Percentiles rank a stretch among this genome's conserved stretches.
These are phyloP conservation scores for Meandrina meandrites DNA, from an alignment of 92 coral and sea anemone genomes.

Conservation along the genomic window DNA sequence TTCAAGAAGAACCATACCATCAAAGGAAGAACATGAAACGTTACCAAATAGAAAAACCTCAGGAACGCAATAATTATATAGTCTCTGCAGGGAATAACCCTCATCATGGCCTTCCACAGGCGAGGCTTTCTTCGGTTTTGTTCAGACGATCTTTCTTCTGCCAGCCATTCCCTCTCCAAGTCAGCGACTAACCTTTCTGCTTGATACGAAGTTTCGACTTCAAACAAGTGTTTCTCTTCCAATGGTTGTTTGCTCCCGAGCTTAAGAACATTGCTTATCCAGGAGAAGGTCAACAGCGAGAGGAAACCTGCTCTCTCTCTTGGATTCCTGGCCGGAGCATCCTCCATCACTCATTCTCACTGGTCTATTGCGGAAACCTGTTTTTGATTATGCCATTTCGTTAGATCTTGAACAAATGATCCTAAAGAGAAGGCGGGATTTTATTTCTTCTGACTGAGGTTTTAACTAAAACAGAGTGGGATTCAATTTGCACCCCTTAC, in stretches of 20 bases:
- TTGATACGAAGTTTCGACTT: background rate
- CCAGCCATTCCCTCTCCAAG: slow-evolving; percentile 36
- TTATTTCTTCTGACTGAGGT: too few relatives aligned
- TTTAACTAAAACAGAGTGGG: too few relatives aligned
- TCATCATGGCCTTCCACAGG: slow-evolving; percentile 41
- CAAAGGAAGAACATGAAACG: slow-evolving; percentile 1
- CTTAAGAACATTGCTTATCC: slow-evolving; percentile 18
- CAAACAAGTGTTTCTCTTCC: slow-evolving; percentile 9
- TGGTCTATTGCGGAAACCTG: background rate
- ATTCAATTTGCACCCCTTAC: too few relatives aligned
- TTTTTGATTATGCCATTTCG: too few relatives aligned
- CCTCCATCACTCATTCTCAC: background rate
- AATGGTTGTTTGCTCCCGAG: slow-evolving; percentile 27
- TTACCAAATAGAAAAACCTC: background rate
- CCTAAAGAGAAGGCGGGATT: too few relatives aligned
- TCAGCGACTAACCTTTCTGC: slow-evolving; percentile 21
- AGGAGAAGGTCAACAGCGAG: slow-evolving; percentile 33
- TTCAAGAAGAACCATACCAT: slow-evolving; percentile 32
- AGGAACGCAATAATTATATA: background rate
- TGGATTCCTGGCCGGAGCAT: background rate
- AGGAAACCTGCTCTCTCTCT: slow-evolving; percentile 23
- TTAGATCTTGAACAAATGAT: too few relatives aligned
- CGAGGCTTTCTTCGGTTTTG: slow-evolving; percentile 30
- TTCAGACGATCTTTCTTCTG: slow-evolving; percentile 11
- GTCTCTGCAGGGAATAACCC: slow-evolving; percentile 23